phyloP scores from a whole-genome alignment of 2,888 invertebrate genomes.

The Podabrus alpinus region DNA sequence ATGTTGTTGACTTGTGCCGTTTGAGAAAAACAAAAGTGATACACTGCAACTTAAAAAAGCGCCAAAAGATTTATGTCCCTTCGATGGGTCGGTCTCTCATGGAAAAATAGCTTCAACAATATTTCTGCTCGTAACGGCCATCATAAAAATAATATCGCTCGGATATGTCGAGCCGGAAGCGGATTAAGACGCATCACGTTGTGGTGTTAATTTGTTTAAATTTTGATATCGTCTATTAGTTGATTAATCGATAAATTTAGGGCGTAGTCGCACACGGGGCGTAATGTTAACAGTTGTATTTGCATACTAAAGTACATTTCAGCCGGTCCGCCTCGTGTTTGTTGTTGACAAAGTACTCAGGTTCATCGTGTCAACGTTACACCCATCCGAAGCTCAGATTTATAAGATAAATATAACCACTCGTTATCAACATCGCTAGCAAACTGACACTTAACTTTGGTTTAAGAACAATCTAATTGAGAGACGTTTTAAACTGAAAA shows the following conservation, averaged over 20 bases:
- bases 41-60: constrained; percentile 9
- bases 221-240: constrained; percentile 19
- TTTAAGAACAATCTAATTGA: not conserved
- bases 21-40: constrained; percentile 15
- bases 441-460: not conserved
- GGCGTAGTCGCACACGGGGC: constrained; percentile 41
- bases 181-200: not conserved
- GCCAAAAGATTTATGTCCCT: not conserved
- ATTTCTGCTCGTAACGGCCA: not conserved
- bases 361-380: constrained; percentile 34
- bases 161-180: not conserved
- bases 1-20: constrained; percentile 4
- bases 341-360: constrained; percentile 46
- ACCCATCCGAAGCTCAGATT: constrained; percentile 42
- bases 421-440: constrained; percentile 10
- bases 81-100: not conserved
- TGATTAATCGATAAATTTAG: constrained; percentile 45
- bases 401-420: constrained; percentile 43
- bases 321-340: constrained; percentile 45
- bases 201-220: constrained; percentile 3
- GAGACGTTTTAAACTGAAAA: not conserved
- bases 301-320: constrained; percentile 47
- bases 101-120: constrained; percentile 5
- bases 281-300: constrained; percentile 49
- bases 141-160: not conserved